Evolutionary conservation across 2,113 vertebrate species (phyloP), one percentile per base, ranked within the genome.

Genomic region (Dermatemys mawii): DNA sequence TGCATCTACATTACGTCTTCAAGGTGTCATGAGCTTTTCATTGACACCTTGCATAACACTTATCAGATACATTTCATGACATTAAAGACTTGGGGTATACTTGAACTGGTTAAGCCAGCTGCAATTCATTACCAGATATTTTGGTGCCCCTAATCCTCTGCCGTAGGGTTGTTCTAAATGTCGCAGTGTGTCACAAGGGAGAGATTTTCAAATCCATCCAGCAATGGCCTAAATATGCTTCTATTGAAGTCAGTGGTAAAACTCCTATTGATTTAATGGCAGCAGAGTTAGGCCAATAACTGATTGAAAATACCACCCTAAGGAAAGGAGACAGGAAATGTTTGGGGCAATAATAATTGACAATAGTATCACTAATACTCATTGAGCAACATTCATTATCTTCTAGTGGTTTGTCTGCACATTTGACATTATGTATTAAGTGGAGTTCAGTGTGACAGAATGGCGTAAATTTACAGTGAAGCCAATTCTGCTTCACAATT

Each of bases 381-480:
- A 60, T 87, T 83, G 73, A 70, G 79, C 80, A 27, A 51, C 44
- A 81, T 83, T 26, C 17, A 60, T 94, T 0, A 0, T 55, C 73
- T 93, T 78, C 84, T 38, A 81, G 55, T n/a, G n/a, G n/a, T 78
- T 93, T 73, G 78, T 85, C 91, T 93, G 44, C 57, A 32, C 27
- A 50, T 80, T 86, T 95, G 88, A 84, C 92, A 46, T 53, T 82
- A 2, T 84, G 80, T 63, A 63, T 96, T 94, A 90, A 55, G 88
- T 82, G 85, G 82, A 93, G 92, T 94, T 89, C 90, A 91, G 8
- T 86, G 83, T 75, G 63, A 88, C 87, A 93, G 91, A 95, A 94
- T 27, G 88, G 93, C 50, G 75, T 16, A 93, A 93, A 92, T 96
- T 94, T 93, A 78, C 54, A 83, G 85, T n/a, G 88, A 89, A 90